Percentiles rank a stretch among this genome's conserved stretches.
Evolutionary conservation across 2,797 vertebrate genomes (phyloP).

Genomic region (Borostomias antarcticus): DNA sequence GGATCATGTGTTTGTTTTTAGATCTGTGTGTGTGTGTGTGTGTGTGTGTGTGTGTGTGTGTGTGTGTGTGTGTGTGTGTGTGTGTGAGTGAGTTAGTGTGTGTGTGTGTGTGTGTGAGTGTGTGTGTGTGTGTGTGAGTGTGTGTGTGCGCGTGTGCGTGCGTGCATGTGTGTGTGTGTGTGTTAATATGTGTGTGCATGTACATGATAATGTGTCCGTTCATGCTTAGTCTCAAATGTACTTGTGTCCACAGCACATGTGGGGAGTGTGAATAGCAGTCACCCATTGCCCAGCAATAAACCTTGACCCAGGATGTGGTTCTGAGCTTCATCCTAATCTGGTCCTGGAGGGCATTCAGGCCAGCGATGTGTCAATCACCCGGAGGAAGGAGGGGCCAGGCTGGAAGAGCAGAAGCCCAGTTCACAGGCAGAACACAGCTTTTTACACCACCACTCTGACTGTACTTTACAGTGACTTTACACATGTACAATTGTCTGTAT

Average conservation of each 20-base stretch:
- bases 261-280: conserved; percentile 42
- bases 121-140: neutral
- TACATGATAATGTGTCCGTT: neutral
- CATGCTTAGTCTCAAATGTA: neutral
- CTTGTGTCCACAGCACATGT: conserved; percentile 26
- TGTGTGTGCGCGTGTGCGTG: neutral
- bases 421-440: conserved; percentile 66
- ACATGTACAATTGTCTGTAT: too few species aligned
- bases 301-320: conserved; percentile 49
- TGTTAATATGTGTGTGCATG: neutral
- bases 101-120: neutral
- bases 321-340: conserved; percentile 64
- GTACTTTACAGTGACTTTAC: too few species aligned
- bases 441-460: too few species aligned
- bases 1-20: neutral
- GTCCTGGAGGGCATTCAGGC: neutral
- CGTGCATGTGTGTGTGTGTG: neutral
- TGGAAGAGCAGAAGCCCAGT: conserved; percentile 71
- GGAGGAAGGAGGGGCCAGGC: conserved; percentile 75
- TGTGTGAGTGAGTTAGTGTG: too few species aligned
- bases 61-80: neutral
- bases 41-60: neutral
- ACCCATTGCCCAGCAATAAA: conserved; percentile 45
- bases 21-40: neutral
- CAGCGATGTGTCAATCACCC: conserved; percentile 69